phyloP scores from a whole-genome alignment of 2,797 vertebrate species.

The Phoxinus dragarum region DNA sequence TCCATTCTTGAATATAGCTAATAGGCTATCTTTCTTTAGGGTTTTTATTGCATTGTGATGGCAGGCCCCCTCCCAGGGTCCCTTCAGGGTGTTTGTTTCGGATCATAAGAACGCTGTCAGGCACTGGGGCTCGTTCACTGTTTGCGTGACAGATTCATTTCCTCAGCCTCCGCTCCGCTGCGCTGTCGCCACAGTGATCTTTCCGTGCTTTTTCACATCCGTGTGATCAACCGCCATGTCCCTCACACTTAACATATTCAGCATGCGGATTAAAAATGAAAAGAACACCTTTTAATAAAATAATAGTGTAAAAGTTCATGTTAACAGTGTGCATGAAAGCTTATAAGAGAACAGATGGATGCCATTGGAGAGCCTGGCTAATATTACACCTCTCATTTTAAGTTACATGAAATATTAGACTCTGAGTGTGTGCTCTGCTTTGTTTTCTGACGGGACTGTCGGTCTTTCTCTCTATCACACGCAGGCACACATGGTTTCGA shows the following conservation, averaged over 20 bases:
- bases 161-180: conserved; percentile 36
- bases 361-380: background rate
- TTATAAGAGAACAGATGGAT: background rate
- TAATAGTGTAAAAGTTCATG: background rate
- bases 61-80: background rate
- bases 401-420: conserved; percentile 16
- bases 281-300: background rate
- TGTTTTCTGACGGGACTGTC: conserved; percentile 31
- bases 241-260: background rate
- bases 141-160: conserved; percentile 63
- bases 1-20: conserved; percentile 4
- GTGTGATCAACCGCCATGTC: conserved; percentile 52
- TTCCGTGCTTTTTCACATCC: conserved; percentile 32
- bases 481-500: conserved; percentile 45
- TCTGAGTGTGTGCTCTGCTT: background rate
- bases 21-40: background rate
- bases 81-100: conserved; percentile 7
- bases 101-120: conserved; percentile 41
- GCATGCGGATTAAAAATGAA: background rate
- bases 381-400: conserved; percentile 5
- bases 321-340: conserved; percentile 10
- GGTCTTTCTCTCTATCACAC: conserved; percentile 36
- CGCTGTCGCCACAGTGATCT: conserved; percentile 40
- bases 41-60: conserved; percentile 4
- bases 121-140: conserved; percentile 13